Evolutionary conservation across 2,888 invertebrate genomes (phyloP), one percentile per base, ranked within the genome.

Genomic region (Asteroscopus sphinx): DNA sequence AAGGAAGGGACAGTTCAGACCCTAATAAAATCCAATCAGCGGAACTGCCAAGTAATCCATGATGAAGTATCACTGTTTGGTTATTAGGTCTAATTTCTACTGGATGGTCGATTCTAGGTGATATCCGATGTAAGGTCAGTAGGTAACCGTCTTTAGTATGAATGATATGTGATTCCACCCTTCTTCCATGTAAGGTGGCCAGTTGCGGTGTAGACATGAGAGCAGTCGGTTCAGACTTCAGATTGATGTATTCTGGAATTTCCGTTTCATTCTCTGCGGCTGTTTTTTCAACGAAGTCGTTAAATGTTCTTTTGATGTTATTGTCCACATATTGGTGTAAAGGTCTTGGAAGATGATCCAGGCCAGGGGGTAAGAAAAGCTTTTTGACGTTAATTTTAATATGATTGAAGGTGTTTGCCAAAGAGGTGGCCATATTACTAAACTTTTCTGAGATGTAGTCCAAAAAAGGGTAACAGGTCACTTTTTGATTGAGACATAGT

Each of bases 11-110:
- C 53, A 87, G 83, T 41, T 76, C 67, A 1, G 88, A 73, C 30
- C 91, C 92, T n/a, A 88, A 74, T 52, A 92, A 63, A 41, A 92
- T 80, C 92, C 92, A 92, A 69, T 92, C 91, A 0, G 87, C 87
- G 0, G 92, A 91, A 64, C 91, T 91, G 6, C 91, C 91, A 0
- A 91, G 80, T 42, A 92, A 61, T 8, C 92, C 91, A 42, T 92
- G 92, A 53, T 91, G 89, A 36, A 91, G 80, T 41, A 91, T 73
- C 17, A 89, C 78, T 3, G 88, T 85, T 46, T 75, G 72, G 36
- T 80, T 80, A 0, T 25, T 48, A 8, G 33, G 3, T 25, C 3
- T 16, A 2, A 7, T 7, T 6, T 17, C 53, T 2, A 25, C 37
- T 4, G 15, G 3, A 17, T 5, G 21, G 1, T 64, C 47, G 2